Base-by-base conservation (phyloP, 2,888 invertebrate genomes). In the Leptarthrus brevirostris region DNA sequence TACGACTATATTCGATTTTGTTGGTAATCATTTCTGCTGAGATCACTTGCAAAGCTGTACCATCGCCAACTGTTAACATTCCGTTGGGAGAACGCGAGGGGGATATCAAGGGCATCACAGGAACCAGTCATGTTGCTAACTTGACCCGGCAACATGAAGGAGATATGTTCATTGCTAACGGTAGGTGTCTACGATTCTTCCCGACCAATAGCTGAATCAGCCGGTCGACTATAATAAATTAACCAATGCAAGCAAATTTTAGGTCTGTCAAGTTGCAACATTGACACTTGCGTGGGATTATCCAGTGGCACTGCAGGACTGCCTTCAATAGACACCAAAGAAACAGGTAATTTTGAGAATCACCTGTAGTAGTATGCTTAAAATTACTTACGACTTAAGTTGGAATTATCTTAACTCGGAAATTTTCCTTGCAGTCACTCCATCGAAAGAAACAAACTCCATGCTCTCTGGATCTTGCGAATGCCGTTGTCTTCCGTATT, bases 401-500 rank as follows among this genome's bases (percentile, higher is more conserved):
- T 18, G 24, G 24, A 64, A 64, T 64, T 64, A 64, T 64, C 64
- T 61, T 16, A 61, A 34, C 24, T n/a, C 4, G 26, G 22, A 36
- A 22, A 24, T 34, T 52, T 1, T 52, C 18, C 12, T 69, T 69
- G 10, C 69, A 69, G 69, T 20, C 20, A 52, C 26, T 16, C 16
- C 52, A 12, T 24, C 71, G 24, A 58, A 58, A 20, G n/a, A 49
- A 26, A 24, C 47, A 8, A 71, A 44, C 54, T 3, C 54, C 24
- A 40, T n/a, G 36, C 40, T 16, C 30, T 40, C 52, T 20, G 76
- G 74, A 74, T 80, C 79, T 64, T 95, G 94, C 86, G 88, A 89
- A 34, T 95, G 95, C 85, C 91, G 90, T 73, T 95, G 95, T 81
- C 90, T 93, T 77, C 87, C 88, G 69, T 90, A 91, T 78, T 87